Base-by-base conservation (phyloP, 2,113 vertebrate genomes). In the Macquaria ambigua region DNA sequence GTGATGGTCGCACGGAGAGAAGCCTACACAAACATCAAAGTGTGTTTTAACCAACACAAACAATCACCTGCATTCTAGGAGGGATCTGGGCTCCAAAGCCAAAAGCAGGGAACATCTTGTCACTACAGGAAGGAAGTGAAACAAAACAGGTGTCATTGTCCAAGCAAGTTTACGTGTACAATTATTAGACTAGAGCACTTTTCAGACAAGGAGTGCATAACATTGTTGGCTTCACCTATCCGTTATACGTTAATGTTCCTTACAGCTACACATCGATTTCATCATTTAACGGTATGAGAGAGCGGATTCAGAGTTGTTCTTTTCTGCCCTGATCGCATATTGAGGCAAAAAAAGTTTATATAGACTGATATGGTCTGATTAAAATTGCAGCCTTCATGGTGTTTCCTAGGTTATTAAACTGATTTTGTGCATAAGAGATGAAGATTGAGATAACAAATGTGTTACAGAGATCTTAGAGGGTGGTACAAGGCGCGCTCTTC, bases 91-190 rank as follows among this genome's bases (percentile, higher is more conserved):
- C 98, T 85, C 98, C 98, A 93, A 99, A 99, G 43, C 98, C 98
- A 93, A 99, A 97, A 9, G 97, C 98, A 85, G 98, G 98, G 84
- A 99, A 99, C 97, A 99, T 96, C 92, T 99, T 98, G 94, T 99
- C 98, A 93, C 98, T 99, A 81, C 10, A 37, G 4, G 70, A 58
- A 75, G 41, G 10, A 71, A 66, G n/a, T 39, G 15, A 84, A 46
- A 34, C 0, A 34, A 43, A 73, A 8, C 2, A 39, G 18, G 23
- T 21, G n/a, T 43, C 37, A 58, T 20, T 31, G 23, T 72, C 11
- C 3, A 41, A 52, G 62, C 14, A 14, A 23, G 3, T 28, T 73
- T 41, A 78, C 16, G 34, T 3, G 74, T 6, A 67, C 16, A 28
- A 28, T 3, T 14, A 68, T 31, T 4, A 46, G 23, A 63, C 59